A percentile compares a stretch with the other conserved stretches of the same genome.
Evolutionary conservation across 2,797 vertebrate species (phyloP).

Genomic region (Arctocebus calabarensis): DNA sequence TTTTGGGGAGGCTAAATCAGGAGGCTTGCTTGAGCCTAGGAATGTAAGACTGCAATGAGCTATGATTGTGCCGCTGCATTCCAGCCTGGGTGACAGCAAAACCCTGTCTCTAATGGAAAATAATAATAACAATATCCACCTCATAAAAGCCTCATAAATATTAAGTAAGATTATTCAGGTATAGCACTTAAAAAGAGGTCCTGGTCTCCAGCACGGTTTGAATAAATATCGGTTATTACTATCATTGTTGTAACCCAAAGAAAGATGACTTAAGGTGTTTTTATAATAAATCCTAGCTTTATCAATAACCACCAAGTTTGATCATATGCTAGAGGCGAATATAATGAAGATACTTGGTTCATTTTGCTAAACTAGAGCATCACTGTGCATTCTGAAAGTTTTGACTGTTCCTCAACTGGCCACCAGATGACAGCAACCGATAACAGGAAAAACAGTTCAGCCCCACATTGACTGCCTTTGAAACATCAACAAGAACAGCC

Average conservation of each 20-base stretch:
- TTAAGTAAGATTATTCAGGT: neutral
- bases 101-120: neutral
- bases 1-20: neutral
- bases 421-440: constrained; percentile 77
- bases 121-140: neutral
- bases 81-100: neutral
- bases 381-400: neutral
- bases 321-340: neutral
- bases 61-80: neutral
- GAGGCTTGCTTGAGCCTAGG: neutral
- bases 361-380: neutral
- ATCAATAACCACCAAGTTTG: neutral
- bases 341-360: neutral
- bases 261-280: neutral
- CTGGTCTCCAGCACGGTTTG: neutral
- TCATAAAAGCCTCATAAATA: neutral
- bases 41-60: neutral
- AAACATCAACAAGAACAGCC: neutral
- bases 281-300: constrained; percentile 12
- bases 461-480: neutral
- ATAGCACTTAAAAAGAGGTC: neutral
- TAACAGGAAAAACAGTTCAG: constrained; percentile 21
- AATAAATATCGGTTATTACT: neutral
- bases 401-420: constrained; percentile 59
- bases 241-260: neutral